Evolutionary conservation across 2,797 vertebrate species (phyloP).

Genomic region (Coreius guichenoti): DNA sequence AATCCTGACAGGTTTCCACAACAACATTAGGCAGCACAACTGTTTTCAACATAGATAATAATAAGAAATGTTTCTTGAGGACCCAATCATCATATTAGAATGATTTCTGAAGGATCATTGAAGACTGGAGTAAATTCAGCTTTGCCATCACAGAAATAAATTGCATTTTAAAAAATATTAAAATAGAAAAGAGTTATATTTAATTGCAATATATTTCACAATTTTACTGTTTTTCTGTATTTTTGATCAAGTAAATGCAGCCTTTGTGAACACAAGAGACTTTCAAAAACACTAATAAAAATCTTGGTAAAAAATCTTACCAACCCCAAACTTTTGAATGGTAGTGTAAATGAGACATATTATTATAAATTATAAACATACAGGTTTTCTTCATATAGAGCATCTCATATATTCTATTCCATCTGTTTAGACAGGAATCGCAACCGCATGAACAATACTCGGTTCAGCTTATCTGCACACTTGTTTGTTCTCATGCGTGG

Average conservation of each 20-base stretch:
- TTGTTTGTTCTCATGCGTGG: not conserved
- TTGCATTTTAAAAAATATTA: too few relatives aligned
- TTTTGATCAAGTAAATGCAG: not conserved
- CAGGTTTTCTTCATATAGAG: not conserved
- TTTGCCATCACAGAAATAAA: too few relatives aligned
- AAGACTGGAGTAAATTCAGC: not conserved
- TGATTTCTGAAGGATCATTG: not conserved
- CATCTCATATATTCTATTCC: not conserved
- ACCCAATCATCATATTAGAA: not conserved
- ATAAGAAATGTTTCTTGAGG: not conserved
- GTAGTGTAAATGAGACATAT: not conserved
- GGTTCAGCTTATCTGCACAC: not conserved
- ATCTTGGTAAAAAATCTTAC: not conserved
- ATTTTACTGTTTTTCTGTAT: not conserved
- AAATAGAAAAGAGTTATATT: too few relatives aligned
- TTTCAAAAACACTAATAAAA: not conserved
- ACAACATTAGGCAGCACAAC: not conserved
- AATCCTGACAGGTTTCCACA: not conserved
- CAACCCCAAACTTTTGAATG: not conserved
- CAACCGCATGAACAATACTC: not conserved
- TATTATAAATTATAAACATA: not conserved
- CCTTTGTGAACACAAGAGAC: not conserved
- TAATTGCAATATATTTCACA: not conserved
- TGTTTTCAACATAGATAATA: not conserved
- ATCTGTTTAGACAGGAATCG: not conserved